Base-by-base conservation (phyloP, 2,113 vertebrate genomes). In the Erythrocercus mccallii region DNA sequence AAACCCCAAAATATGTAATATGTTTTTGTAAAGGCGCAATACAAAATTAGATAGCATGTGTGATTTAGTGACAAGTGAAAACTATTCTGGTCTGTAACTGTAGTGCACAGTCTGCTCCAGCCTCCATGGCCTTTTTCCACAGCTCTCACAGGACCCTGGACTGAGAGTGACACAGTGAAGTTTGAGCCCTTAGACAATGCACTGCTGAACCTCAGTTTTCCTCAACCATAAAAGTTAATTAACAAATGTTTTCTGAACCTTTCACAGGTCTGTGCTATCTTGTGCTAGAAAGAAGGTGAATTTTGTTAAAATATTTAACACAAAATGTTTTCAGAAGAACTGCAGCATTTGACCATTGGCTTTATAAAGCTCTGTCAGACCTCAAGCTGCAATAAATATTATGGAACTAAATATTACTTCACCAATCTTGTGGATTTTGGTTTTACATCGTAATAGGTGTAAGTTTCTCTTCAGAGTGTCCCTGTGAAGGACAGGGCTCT, bases 1-100 rank as follows among this genome's bases (percentile, higher is more conserved):
- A n/a, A 53, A 0, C 4, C 15, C 9, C 4, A 21, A 51, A 35
- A 50, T 42, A 48, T 7, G 4, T 5, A 23, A 19, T 33, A 6
- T 14, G 28, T 31, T 88, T 86, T 81, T 69, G 25, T 45, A 54
- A 45, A 88, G 47, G 3, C 27, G n/a, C 20, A 51, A n/a, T 33
- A 25, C 3, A 47, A 81, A 90, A 53, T 81, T 64, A 86, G 40
- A 40, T 2, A 44, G 2, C 2, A 7, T 27, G 16, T 68, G 27
- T 58, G 42, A 9, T 28, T 90, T 77, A 60, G 21, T 4, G 4
- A 57, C 9, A 69, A 51, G 27, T 21, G 28, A 48, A 69, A 72
- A 15, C 19, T 69, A 0, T 65, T 82, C 19, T 57, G 30, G 33
- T 70, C 51, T 83, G 9, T 45, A 25, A 28, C 20, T 15, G 5